Evolutionary conservation across 1,140 invertebrate species (phyloP), one percentile per base, ranked within the genome.

Genomic region (Zaprionus ghesquierei): DNA sequence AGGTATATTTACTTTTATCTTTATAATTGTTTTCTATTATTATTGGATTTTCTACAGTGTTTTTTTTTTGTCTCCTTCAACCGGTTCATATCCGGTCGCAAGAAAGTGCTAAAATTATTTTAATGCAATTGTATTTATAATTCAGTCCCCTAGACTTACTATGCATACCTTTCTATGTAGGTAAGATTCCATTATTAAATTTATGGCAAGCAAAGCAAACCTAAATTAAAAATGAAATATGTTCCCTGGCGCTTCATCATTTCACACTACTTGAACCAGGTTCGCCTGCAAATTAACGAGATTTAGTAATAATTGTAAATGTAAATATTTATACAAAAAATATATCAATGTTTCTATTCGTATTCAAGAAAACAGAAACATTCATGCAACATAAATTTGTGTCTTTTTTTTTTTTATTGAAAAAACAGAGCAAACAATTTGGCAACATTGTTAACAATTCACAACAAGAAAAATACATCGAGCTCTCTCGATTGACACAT

Each of bases 121-220:
- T 59, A 58, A 51, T 68, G 35, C 80, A 62, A 69, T 59, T 46
- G 50, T 64, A 35, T 85, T 53, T 53, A 29, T 53, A 53, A 54
- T 59, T 69, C 59, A 61, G 59, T 53, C 22, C 20, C 55, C 23
- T 72, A 66, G 55, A 51, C 60, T 49, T 33, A 53, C 23, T 53
- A 29, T 29, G 9, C 27, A 38, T 38, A 66, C 33, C 41, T 72
- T 58, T 41, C 58, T 54, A 27, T 58, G 51, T 81, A 79, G 76
- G 49, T 87, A 89, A 82, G 76, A 68, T 82, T 72, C 69, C 76
- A 81, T 73, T 75, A 76, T 77, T 87, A 55, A 86, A 86, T 87
- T 87, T 44, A 81, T 77, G 59, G 56, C 70, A 61, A 73, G 73
- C 59, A 78, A 78, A 78, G 64, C 54, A 71, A 86, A 86, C 56